Percentiles rank a stretch among this genome's conserved stretches.
These are phyloP conservation scores for Gibbula magus DNA, from an alignment of 2,888 invertebrate genomes.

Conservation along the genomic window DNA sequence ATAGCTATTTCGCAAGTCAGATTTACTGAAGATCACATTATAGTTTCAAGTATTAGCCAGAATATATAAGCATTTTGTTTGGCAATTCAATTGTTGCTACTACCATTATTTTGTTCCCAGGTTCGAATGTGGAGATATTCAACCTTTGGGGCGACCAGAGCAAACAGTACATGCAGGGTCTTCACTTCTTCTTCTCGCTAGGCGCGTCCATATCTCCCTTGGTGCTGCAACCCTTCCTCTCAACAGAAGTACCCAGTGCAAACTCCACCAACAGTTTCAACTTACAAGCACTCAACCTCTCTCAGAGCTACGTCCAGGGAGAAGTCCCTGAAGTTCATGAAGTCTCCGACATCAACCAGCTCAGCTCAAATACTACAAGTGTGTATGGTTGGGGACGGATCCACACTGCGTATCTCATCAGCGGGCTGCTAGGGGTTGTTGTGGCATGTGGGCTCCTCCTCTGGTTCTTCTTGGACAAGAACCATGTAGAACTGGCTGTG, in stretches of 20 bases:
- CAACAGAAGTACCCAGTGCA: not conserved
- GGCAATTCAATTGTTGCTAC: not conserved
- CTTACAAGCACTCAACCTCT: too few relatives aligned
- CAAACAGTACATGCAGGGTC: constrained; percentile 46
- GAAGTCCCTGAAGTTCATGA: not conserved
- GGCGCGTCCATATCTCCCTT: constrained; percentile 49
- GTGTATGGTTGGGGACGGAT: not conserved
- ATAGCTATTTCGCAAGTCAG: too few relatives aligned
- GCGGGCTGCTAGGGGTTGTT: not conserved
- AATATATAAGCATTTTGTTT: too few relatives aligned
- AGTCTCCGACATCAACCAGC: too few relatives aligned
- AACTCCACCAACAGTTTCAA: not conserved
- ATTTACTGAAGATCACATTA: too few relatives aligned
- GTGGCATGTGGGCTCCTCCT: not conserved
- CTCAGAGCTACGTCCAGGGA: not conserved
- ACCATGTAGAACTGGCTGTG: not conserved
- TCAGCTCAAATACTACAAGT: not conserved
- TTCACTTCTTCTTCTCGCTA: constrained; percentile 43
- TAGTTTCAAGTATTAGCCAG: too few relatives aligned
- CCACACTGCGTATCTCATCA: not conserved
- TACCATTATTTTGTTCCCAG: not conserved
- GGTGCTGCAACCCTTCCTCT: constrained; percentile 43
- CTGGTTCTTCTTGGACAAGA: not conserved
- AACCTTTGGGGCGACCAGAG: constrained; percentile 9
- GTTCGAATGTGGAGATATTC: not conserved